Evolutionary conservation across 1,140 invertebrate species (phyloP), one percentile per base, ranked within the genome.

Genomic region (Calosoma granatense): DNA sequence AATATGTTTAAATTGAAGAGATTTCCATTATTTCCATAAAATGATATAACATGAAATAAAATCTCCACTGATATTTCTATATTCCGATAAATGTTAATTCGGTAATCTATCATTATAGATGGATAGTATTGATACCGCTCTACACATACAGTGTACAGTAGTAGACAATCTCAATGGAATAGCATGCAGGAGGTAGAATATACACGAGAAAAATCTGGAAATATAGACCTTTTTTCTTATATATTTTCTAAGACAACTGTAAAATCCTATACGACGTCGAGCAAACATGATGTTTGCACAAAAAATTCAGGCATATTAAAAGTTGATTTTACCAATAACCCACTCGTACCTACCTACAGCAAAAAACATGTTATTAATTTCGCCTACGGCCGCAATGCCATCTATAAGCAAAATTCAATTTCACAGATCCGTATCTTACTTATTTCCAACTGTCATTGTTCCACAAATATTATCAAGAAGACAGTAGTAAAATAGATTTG

Each of bases 241-340:
- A 47, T 47, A 47, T 47, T 47, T 47, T 47, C 41, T 47, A 47
- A 47, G 41, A 47, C 41, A 47, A 47, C 41, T 47, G 41, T 47
- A 47, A 47, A 47, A 47, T 47, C 41, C 9, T 47, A 47, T 47
- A 47, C 41, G 41, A 47, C 9, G 41, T 17, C 41, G 4, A 17
- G 41, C 41, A 47, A 47, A 47, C 41, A 47, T 47, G 15, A 17
- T 47, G 41, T 47, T 47, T 47, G 41, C 41, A 47, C 41, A 47
- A 47, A 47, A 47, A 47, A 47, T 47, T 47, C 41, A 47, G 41
- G 41, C 41, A 47, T 47, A 47, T 47, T 47, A 47, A 47, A 47
- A 47, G 41, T 30, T 30, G 26, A 30, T 30, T 47, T 47, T 47
- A 47, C 17, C 41, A 47, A 47, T 47, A 47, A 47, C 9, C 9